Base-by-base conservation (phyloP, 2,797 vertebrate genomes). In the Acipenser transmontanus region DNA sequence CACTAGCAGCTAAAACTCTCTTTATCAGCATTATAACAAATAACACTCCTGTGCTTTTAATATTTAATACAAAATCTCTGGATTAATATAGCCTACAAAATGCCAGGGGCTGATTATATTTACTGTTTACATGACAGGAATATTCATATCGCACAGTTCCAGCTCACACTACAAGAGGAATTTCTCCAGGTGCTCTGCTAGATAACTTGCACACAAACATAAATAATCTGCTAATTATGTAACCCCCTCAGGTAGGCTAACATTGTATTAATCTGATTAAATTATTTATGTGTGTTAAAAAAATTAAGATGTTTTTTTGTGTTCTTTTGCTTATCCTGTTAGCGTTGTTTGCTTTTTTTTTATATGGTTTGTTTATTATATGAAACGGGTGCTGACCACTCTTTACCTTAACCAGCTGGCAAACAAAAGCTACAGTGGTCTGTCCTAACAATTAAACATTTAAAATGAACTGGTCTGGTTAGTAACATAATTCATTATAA, bases 41-140 rank as follows among this genome's bases (percentile, higher is more conserved):
- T 88, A 94, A 92, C 80, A 89, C 85, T 90, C 87, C 87, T 89
- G 86, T 83, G 87, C 83, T 90, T 93, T 93, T 91, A 94, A 93
- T 95, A 93, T 93, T 95, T 91, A 88, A 93, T 90, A 80, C 74
- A 72, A 92, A 88, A 81, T 83, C 80, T 80, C 77, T 77, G 89
- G 90, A 91, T 92, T 93, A 94, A 92, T 93, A 92, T 84, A 91
- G 88, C 75, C 93, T 92, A 91, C 84, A 91, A 91, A 93, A 86
- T 85, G 83, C 83, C 84, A 84, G 71, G 71, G 82, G 84, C 89
- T 92, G 92, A 93, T 93, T 94, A 91, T 93, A 88, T 91, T 88
- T 88, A 87, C 79, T 90, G 86, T 90, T 90, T 88, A 85, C 82
- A 89, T 90, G 88, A 89, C 85, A 88, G 84, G 83, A 91, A 92